Percentiles rank a stretch among this genome's conserved stretches.
Evolutionary conservation across 2,113 vertebrate species (phyloP).

Genomic region (Porphyrio hochstetteri): DNA sequence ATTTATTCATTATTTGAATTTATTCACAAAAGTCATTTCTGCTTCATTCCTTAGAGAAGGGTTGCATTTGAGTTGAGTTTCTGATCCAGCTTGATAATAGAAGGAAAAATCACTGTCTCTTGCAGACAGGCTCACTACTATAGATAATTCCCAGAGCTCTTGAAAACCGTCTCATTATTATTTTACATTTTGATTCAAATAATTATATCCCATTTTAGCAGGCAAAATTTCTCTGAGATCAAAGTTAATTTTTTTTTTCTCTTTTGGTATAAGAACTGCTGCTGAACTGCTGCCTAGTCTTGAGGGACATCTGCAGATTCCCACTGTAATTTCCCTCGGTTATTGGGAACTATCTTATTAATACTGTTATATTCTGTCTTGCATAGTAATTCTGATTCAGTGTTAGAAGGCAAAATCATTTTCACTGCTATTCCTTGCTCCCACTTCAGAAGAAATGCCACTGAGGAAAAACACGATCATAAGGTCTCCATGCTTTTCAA

Average conservation of each 20-base stretch:
- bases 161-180: background rate
- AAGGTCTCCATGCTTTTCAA: background rate
- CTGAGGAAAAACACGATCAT: background rate
- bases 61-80: background rate
- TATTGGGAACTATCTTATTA: background rate
- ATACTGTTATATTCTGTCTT: background rate
- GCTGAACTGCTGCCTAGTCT: background rate
- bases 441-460: background rate
- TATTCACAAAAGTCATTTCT: background rate
- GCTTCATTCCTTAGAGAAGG: background rate
- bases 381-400: background rate
- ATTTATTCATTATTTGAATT: background rate
- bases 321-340: background rate
- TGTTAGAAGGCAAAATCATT: background rate
- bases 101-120: background rate
- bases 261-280: background rate
- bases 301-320: background rate
- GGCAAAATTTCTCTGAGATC: conserved; percentile 7
- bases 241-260: background rate
- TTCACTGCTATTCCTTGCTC: background rate
- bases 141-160: background rate
- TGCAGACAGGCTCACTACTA: background rate
- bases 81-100: background rate
- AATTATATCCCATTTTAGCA: background rate
- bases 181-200: conserved; percentile 15